A percentile compares a stretch with the other conserved stretches of the same genome.
Evolutionary conservation across 2,888 invertebrate species (phyloP).

Genomic region (Phortica okadai): DNA sequence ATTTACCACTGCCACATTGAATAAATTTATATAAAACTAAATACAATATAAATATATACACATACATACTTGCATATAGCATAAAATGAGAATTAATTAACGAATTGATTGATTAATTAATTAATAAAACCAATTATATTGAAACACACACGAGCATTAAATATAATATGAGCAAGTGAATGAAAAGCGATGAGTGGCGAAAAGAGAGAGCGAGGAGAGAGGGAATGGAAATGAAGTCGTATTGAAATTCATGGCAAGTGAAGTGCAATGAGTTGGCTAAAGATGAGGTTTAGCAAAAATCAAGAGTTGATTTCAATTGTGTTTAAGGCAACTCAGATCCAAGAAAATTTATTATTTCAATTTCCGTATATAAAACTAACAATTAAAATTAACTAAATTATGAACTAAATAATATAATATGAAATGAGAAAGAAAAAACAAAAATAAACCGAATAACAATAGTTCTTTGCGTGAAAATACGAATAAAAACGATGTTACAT

Average conservation of each 20-base stretch:
- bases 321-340: constrained; percentile 30
- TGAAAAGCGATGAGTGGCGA: constrained; percentile 33
- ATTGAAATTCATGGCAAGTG: too few relatives aligned
- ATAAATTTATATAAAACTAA: constrained; percentile 41
- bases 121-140: constrained; percentile 45
- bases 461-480: constrained; percentile 77
- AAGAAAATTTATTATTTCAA: constrained; percentile 36
- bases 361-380: constrained; percentile 25
- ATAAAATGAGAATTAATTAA: constrained; percentile 57
- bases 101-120: constrained; percentile 62
- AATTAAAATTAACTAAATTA: constrained; percentile 40
- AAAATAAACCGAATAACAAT: constrained; percentile 66
- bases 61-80: constrained; percentile 32
- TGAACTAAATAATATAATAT: constrained; percentile 41
- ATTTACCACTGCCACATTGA: constrained; percentile 73
- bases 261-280: too few relatives aligned
- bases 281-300: too few relatives aligned
- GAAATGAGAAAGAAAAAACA: constrained; percentile 53
- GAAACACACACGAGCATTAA: constrained; percentile 17
- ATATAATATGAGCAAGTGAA: constrained; percentile 39
- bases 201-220: background rate
- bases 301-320: background rate
- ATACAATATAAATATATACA: constrained; percentile 39
- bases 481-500: constrained; percentile 76
- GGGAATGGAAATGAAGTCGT: too few relatives aligned